Base-by-base conservation (phyloP, 2,113 vertebrate genomes). In the Sceloporus tristichus region DNA sequence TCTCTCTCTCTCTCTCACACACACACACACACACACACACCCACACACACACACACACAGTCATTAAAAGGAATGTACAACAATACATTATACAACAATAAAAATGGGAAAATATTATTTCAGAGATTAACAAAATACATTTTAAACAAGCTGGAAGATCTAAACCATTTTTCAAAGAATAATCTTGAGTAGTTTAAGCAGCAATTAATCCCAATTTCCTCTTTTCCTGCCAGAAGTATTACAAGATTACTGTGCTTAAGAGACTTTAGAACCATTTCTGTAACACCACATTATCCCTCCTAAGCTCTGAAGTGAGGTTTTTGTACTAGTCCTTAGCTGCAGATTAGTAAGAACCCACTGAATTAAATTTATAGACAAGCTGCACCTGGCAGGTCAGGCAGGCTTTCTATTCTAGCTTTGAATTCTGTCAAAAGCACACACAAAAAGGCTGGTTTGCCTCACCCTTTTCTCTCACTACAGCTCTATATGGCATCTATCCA, bases 381-480 rank as follows among this genome's bases (percentile, higher is more conserved):
- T 93, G 91, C 95, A 95, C 94, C 96, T 96, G 95, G 93, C 93
- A 94, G 85, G 71, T 82, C 40, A 88, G 93, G 94, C 94, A 92
- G 88, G 81, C 59, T 87, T 87, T 88, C 83, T 42, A 87, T 77
- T 70, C 94, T 91, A 19, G 9, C 27, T 80, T 85, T 65, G 79
- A n/a, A 81, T 73, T 88, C 87, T 89, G 90, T 76, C 92, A 90
- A 98, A 97, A 98, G 96, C 97, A 95, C 90, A 95, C 90, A 65
- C 80, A 94, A 96, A 97, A 93, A 96, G 70, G 82, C 91, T 14
- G 3, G 3, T 3, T 62, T 92, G 94, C 88, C 92, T 90, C 87
- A 92, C 95, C 94, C 95, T 91, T 93, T 83, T 76, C 83, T 80
- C 92, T 93, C 93, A 85, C 90, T 89, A 1, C 53, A 89, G 77